These are phyloP conservation scores for Drosophila quadrilineata DNA, from an alignment of 1,140 invertebrate species.

Conservation along the genomic window DNA sequence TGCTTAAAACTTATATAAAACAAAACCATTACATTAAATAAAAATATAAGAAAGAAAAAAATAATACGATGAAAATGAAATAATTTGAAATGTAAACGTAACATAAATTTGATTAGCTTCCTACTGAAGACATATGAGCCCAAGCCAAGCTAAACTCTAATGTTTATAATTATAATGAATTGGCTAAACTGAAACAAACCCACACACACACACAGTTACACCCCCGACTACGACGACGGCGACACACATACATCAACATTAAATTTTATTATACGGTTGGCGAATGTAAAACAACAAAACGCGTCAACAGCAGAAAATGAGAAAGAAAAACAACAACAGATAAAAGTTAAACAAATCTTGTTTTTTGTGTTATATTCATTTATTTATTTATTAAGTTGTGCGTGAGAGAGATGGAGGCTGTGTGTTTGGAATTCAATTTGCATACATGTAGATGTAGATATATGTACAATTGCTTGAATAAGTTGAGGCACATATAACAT, in stretches of 20 bases:
- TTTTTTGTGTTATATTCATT: constrained; percentile 20
- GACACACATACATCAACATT: constrained; percentile 1
- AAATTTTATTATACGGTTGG: constrained; percentile 28
- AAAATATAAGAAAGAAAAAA: constrained; percentile 49
- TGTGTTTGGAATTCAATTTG: constrained; percentile 18
- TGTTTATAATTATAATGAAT: constrained; percentile 26
- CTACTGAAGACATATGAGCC: constrained; percentile 11
- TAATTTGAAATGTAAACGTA: constrained; percentile 2
- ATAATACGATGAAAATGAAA: neutral
- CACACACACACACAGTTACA: constrained; percentile 1
- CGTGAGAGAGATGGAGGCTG: too few species aligned
- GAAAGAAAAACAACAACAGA: constrained; percentile 8
- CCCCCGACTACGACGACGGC: too few species aligned
- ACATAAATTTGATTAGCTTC: constrained; percentile 16
- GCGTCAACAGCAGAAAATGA: neutral
- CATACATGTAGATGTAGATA: constrained; percentile 39
- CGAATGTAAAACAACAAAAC: constrained; percentile 33
- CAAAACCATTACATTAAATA: constrained; percentile 26
- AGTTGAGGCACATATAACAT: too few species aligned
- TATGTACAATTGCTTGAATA: neutral
- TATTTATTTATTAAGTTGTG: too few species aligned
- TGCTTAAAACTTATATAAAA: too few species aligned
- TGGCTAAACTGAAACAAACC: neutral
- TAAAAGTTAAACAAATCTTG: constrained; percentile 28
- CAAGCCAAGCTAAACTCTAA: constrained; percentile 17